These are phyloP conservation scores for Drosophila setifemur DNA, from an alignment of 1,140 invertebrate genomes.

Conservation along the genomic window DNA sequence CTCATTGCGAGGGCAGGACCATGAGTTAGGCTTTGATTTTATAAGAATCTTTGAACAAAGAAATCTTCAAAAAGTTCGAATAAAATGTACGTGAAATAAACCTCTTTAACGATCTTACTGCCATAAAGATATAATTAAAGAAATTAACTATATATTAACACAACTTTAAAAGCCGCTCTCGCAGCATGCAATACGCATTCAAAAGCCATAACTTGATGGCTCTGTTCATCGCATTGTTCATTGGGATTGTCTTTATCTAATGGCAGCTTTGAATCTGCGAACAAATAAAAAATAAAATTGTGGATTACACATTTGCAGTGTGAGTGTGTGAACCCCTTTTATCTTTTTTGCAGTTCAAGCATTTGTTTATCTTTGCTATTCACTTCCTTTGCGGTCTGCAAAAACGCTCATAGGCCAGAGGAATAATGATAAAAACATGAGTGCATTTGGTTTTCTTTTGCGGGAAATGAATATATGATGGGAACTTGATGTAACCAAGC, in stretches of 20 bases:
- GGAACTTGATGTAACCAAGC: neutral
- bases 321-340: slow-evolving; percentile 13
- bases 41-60: too few relatives aligned
- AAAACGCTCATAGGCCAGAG: slow-evolving; percentile 14
- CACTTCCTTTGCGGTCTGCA: slow-evolving; percentile 63
- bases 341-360: slow-evolving; percentile 43
- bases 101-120: too few relatives aligned
- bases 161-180: neutral
- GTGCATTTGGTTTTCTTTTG: slow-evolving; percentile 23
- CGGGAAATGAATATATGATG: slow-evolving; percentile 31
- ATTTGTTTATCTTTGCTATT: slow-evolving; percentile 59
- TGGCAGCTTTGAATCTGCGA: slow-evolving; percentile 11
- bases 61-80: neutral
- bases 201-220: slow-evolving; percentile 4
- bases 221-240: slow-evolving; percentile 8
- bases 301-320: too few relatives aligned
- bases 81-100: too few relatives aligned
- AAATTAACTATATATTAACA: too few relatives aligned
- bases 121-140: too few relatives aligned
- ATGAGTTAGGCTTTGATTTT: neutral
- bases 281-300: slow-evolving; percentile 13
- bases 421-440: slow-evolving; percentile 36
- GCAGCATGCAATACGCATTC: neutral
- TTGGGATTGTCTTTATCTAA: slow-evolving; percentile 26
- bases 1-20: slow-evolving; percentile 12